Evolutionary conservation across 2,113 vertebrate genomes (phyloP).

Genomic region (Aspidoscelis tigris): DNA sequence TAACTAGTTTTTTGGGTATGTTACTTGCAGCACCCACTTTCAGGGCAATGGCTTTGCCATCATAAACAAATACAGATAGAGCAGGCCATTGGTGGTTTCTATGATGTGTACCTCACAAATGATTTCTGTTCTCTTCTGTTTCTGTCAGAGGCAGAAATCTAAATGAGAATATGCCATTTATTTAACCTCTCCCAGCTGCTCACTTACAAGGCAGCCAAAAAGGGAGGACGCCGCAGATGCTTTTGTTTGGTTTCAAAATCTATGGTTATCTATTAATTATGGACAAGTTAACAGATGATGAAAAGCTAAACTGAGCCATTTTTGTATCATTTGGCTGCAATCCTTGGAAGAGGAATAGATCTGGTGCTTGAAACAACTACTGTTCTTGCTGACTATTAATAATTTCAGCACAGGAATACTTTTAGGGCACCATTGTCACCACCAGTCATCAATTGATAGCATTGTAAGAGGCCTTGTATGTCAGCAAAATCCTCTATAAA

Average conservation of each 20-base stretch:
- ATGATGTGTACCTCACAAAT: background rate
- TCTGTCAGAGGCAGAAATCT: background rate
- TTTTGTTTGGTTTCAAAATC: conserved; percentile 20
- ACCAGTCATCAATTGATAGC: background rate
- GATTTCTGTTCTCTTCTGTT: conserved; percentile 6
- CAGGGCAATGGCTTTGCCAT: background rate
- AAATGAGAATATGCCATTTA: background rate
- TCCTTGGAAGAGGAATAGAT: background rate
- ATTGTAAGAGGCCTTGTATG: background rate
- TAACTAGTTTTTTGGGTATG: background rate
- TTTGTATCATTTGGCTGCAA: conserved; percentile 5
- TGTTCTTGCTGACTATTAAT: background rate
- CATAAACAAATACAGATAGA: background rate
- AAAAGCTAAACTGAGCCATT: conserved; percentile 19
- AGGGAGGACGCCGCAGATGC: conserved; percentile 17
- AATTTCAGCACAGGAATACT: conserved; percentile 3
- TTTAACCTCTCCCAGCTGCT: conserved; percentile 14
- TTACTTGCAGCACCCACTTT: background rate
- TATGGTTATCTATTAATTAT: conserved; percentile 25
- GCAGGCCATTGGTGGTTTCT: background rate
- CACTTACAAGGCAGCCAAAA: background rate
- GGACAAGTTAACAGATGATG: conserved; percentile 15
- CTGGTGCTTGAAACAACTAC: background rate
- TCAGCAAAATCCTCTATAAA: no score
- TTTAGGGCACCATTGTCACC: background rate